Conservation (phyloP, 2,113 vertebrate genomes). For the Sylvietta virens region DNA sequence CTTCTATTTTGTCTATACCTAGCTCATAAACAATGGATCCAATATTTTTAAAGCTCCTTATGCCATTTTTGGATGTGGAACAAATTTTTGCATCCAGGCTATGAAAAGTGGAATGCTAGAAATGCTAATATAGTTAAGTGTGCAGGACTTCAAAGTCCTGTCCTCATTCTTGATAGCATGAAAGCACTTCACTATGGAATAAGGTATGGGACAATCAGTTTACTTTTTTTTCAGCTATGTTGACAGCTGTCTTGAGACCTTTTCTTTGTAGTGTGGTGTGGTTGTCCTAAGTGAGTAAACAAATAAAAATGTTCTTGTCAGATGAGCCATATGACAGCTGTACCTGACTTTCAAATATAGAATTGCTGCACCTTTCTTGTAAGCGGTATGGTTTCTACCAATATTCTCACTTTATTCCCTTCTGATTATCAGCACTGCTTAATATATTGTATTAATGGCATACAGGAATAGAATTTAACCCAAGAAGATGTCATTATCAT, state of each 20-base stretch:
- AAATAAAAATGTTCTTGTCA: background rate
- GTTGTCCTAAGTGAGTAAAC: background rate
- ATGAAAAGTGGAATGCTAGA: background rate
- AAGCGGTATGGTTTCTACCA: background rate
- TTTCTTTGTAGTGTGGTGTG: background rate
- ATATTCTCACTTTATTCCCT: background rate
- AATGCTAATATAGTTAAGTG: background rate
- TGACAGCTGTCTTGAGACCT: background rate
- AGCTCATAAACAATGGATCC: background rate
- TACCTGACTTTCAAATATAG: background rate
- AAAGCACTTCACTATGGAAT: background rate
- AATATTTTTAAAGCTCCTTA: background rate
- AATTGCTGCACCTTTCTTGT: background rate
- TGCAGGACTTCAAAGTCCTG: background rate
- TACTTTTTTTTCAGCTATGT: background rate
- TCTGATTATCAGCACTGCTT: background rate
- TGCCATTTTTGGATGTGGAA: background rate
- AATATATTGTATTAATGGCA: background rate
- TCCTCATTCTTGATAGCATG: background rate
- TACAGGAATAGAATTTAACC: background rate
- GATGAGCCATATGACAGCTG: background rate
- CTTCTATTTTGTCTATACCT: background rate
- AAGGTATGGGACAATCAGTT: background rate
- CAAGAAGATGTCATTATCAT: background rate
- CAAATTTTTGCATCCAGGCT: background rate